Percentiles rank a stretch among this genome's conserved stretches.
Conservation (phyloP, 1,140 invertebrate genomes). For the Calycopis cecrops region DNA sequence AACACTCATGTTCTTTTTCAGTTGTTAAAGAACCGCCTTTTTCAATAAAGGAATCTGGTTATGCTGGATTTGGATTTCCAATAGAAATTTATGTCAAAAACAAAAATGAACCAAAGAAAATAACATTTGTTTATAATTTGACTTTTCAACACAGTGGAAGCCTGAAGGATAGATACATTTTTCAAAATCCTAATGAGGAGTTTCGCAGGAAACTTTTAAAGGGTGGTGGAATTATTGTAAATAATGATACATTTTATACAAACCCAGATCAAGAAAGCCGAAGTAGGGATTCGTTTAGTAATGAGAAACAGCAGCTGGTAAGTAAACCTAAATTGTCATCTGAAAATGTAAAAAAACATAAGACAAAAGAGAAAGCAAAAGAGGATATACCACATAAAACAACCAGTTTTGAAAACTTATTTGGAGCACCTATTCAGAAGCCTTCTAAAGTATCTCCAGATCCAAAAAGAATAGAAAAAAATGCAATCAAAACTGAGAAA, state of each 20-base stretch:
- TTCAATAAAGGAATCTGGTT: constrained; percentile 92
- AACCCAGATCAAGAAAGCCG: constrained; percentile 69
- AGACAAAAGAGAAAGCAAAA: constrained; percentile 77
- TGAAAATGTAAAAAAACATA: constrained; percentile 80
- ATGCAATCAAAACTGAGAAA: constrained; percentile 75
- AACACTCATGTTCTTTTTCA: constrained; percentile 67
- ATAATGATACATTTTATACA: constrained; percentile 59
- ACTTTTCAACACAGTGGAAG: constrained; percentile 84
- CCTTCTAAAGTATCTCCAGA: constrained; percentile 80
- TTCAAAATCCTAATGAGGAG: constrained; percentile 90
- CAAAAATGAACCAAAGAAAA: constrained; percentile 92
- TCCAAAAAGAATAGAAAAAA: constrained; percentile 79
- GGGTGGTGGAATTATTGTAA: constrained; percentile 83
- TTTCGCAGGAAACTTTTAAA: constrained; percentile 91
- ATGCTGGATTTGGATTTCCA: constrained; percentile 93
- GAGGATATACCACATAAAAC: constrained; percentile 78
- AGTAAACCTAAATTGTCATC: constrained; percentile 82
- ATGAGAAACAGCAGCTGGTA: constrained; percentile 75
- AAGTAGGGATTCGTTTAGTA: constrained; percentile 70
- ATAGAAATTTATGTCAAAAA: constrained; percentile 95
- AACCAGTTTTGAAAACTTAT: constrained; percentile 85
- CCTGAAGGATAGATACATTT: constrained; percentile 85
- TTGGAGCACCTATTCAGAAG: constrained; percentile 86
- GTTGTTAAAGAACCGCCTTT: constrained; percentile 95
- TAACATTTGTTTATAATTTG: constrained; percentile 91